phyloP scores from a whole-genome alignment of 1,140 invertebrate genomes.

The Lordiphosa collinella region DNA sequence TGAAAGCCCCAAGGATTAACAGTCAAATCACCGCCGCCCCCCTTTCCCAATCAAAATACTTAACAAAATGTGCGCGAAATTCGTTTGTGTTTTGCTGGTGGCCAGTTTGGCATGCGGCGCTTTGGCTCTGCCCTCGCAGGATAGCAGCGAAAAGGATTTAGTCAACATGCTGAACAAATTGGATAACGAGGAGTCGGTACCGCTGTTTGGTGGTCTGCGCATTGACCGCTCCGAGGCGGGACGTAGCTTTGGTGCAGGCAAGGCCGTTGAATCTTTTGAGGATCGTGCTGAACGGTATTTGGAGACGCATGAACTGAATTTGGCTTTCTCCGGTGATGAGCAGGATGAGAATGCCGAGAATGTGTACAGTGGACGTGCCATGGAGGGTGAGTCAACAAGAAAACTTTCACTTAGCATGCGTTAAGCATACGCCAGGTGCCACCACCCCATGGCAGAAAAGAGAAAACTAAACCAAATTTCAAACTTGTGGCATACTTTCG shows the following conservation, averaged over 20 bases:
- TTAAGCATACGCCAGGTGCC: conserved; percentile 27
- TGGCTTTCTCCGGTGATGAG: conserved; percentile 70
- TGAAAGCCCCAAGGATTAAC: conserved; percentile 52
- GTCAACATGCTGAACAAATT: conserved; percentile 79
- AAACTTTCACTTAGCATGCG: conserved; percentile 17
- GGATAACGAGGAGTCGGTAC: conserved; percentile 73
- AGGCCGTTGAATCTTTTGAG: conserved; percentile 68
- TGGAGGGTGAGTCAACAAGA: conserved; percentile 64
- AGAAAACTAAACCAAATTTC: neutral
- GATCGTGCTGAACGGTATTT: conserved; percentile 80
- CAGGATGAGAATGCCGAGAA: conserved; percentile 69
- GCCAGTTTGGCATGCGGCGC: conserved; percentile 71
- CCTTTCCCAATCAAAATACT: conserved; percentile 16
- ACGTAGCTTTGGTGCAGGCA: conserved; percentile 56
- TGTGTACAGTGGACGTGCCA: conserved; percentile 65
- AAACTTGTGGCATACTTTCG: conserved; percentile 41
- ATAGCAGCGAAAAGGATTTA: conserved; percentile 78
- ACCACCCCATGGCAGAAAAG: neutral
- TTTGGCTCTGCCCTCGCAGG: conserved; percentile 66
- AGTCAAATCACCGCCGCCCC: conserved; percentile 2
- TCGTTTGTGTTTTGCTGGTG: conserved; percentile 75
- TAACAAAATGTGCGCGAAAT: conserved; percentile 76
- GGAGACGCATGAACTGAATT: conserved; percentile 78
- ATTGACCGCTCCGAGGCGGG: conserved; percentile 64
- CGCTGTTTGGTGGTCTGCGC: conserved; percentile 78